phyloP scores from a whole-genome alignment of 1,140 invertebrate species.

The Drosophila yakuba region DNA sequence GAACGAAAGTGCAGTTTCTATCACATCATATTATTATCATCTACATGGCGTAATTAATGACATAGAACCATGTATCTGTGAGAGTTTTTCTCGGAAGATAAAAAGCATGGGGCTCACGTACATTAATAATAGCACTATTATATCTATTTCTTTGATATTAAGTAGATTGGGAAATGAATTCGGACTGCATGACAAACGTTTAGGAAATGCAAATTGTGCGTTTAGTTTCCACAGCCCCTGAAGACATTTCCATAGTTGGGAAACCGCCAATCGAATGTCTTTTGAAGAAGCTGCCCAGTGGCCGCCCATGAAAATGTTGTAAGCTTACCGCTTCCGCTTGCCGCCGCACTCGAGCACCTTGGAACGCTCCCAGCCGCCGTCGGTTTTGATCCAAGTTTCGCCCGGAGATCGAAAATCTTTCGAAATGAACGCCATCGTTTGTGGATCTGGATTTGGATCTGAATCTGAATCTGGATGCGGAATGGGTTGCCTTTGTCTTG shows the following conservation, averaged over 20 bases:
- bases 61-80: no score
- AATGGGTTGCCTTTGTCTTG: slow-evolving; percentile 29
- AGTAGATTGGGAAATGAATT: background rate
- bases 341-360: slow-evolving; percentile 94
- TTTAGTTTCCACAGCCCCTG: background rate
- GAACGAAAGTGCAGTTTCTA: background rate
- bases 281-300: slow-evolving; percentile 14
- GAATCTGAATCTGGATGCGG: slow-evolving; percentile 6
- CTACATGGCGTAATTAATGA: no score
- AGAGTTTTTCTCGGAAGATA: no score
- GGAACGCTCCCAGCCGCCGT: slow-evolving; percentile 97
- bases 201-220: background rate
- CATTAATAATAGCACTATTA: no score
- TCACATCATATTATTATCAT: background rate
- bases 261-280: slow-evolving; percentile 14
- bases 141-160: background rate
- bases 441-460: slow-evolving; percentile 2
- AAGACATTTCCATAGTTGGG: slow-evolving; percentile 16
- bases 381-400: slow-evolving; percentile 98
- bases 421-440: slow-evolving; percentile 96
- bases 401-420: slow-evolving; percentile 98
- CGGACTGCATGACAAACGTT: background rate
- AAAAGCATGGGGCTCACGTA: no score
- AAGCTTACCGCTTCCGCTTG: slow-evolving; percentile 86
- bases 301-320: slow-evolving; percentile 1